phyloP scores from a whole-genome alignment of 2,888 invertebrate species.

The Harpalus rubripes region DNA sequence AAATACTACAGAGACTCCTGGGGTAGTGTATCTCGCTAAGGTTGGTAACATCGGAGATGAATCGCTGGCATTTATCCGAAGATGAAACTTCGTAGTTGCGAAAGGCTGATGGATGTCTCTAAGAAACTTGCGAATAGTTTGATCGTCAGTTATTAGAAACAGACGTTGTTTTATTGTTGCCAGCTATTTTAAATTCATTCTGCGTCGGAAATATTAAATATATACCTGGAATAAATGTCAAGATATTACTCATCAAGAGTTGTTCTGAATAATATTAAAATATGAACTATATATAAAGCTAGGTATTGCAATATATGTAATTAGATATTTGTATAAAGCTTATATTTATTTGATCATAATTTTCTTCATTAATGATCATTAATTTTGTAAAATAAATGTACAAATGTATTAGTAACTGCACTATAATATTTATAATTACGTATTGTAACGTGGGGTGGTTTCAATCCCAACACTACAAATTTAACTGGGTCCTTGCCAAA shows the following conservation, averaged over 20 bases:
- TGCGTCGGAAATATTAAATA: background rate
- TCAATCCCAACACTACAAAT: too few species aligned
- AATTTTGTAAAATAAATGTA: too few species aligned
- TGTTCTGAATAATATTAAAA: background rate
- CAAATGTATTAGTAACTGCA: too few species aligned
- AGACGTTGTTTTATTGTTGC: constrained; percentile 26
- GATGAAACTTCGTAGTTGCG: constrained; percentile 46
- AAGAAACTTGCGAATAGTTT: constrained; percentile 56
- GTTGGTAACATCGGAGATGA: constrained; percentile 43
- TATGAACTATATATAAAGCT: too few species aligned
- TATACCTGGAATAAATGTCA: background rate
- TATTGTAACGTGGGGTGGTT: too few species aligned
- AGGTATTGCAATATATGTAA: too few species aligned
- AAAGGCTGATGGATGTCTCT: constrained; percentile 48
- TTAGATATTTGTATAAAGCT: too few species aligned
- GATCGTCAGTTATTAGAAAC: constrained; percentile 51
- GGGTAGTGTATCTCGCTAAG: constrained; percentile 1
- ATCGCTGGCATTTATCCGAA: constrained; percentile 52
- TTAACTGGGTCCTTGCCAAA: too few species aligned
- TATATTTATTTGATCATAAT: too few species aligned
- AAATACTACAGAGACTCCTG: constrained; percentile 14
- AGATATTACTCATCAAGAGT: background rate
- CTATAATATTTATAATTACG: too few species aligned
- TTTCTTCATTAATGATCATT: too few species aligned
- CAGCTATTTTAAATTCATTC: constrained; percentile 28